phyloP scores from a whole-genome alignment of 2,888 invertebrate species.

The Metopia argyrocephala region DNA sequence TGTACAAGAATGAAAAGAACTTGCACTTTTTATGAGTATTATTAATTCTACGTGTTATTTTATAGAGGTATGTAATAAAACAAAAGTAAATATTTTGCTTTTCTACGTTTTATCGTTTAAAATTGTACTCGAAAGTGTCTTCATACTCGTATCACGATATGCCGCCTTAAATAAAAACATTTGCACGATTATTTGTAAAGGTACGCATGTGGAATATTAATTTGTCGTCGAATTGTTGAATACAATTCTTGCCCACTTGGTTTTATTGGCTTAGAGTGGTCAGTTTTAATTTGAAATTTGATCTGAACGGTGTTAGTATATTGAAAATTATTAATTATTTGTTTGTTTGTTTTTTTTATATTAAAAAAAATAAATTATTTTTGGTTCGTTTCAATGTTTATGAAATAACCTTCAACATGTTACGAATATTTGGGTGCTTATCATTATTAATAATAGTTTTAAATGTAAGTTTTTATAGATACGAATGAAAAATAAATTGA shows the following conservation, averaged over 20 bases:
- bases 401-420: slow-evolving; percentile 58
- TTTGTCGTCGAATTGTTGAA: neutral
- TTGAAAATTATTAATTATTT: slow-evolving; percentile 14
- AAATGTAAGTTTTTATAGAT: slow-evolving; percentile 45
- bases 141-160: neutral
- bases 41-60: slow-evolving; percentile 4
- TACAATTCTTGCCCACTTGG: slow-evolving; percentile 31
- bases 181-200: slow-evolving; percentile 21
- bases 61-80: slow-evolving; percentile 3
- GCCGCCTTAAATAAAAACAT: neutral
- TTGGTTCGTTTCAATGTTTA: slow-evolving; percentile 40
- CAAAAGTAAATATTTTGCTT: slow-evolving; percentile 4
- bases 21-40: slow-evolving; percentile 16
- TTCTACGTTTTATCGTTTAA: slow-evolving; percentile 38
- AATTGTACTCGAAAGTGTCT: neutral
- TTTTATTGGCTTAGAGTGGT: slow-evolving; percentile 15
- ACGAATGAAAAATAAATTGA: neutral
- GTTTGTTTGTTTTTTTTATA: neutral
- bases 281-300: slow-evolving; percentile 57
- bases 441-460: slow-evolving; percentile 38
- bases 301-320: slow-evolving; percentile 50
- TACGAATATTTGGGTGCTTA: slow-evolving; percentile 50
- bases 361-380: slow-evolving; percentile 19
- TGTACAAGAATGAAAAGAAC: no score
- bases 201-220: slow-evolving; percentile 57